Conservation (phyloP, 2,797 vertebrate species). For the Phrynocephalus forsythii region DNA sequence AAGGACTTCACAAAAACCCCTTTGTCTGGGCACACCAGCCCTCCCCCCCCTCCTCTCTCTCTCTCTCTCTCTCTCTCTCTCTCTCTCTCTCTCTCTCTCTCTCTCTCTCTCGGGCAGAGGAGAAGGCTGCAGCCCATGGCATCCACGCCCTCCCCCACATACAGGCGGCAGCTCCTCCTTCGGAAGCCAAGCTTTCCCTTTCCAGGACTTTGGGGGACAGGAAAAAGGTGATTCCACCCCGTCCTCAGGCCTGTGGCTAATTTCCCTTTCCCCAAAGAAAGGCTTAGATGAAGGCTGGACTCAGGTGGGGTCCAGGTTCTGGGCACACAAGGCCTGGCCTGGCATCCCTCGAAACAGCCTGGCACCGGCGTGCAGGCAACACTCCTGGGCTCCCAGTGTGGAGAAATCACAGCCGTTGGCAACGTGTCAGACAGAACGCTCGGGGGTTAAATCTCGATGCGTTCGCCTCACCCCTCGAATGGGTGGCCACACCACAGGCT, state of each 20-base stretch:
- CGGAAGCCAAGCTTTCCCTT: background rate
- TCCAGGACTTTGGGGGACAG: background rate
- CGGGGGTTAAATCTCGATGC: too few relatives aligned
- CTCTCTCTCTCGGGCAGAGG: too few relatives aligned
- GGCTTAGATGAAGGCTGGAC: too few relatives aligned
- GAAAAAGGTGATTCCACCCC: background rate
- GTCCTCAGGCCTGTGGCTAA: background rate
- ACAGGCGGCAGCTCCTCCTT: background rate
- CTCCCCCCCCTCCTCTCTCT: too few relatives aligned
- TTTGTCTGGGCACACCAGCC: background rate
- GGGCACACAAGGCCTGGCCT: background rate
- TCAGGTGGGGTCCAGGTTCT: too few relatives aligned
- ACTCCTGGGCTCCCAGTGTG: background rate
- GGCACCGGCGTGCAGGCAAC: background rate
- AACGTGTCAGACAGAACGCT: too few relatives aligned
- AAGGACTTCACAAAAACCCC: background rate
- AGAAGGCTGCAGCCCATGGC: background rate
- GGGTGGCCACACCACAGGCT: too few relatives aligned
- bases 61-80: too few relatives aligned
- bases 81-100: too few relatives aligned
- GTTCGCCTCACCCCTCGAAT: background rate
- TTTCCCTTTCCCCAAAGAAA: too few relatives aligned
- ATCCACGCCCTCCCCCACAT: too few relatives aligned
- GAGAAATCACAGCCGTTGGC: background rate
- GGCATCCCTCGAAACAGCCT: background rate